These are phyloP conservation scores for Rhinogobius similis DNA, from an alignment of 2,113 vertebrate species.

Conservation along the genomic window DNA sequence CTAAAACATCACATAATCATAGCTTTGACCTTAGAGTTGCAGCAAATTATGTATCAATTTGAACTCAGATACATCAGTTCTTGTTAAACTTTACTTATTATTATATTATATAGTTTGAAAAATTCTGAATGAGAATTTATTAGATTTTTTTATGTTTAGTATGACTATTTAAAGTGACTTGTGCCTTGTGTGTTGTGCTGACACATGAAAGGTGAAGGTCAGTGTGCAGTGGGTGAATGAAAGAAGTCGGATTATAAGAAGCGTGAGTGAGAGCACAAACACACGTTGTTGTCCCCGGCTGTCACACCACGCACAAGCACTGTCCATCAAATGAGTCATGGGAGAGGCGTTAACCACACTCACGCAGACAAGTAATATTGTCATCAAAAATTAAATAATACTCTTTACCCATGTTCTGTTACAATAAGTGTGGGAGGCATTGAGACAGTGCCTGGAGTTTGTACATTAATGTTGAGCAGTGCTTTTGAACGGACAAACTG, in stretches of 20 bases:
- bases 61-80: no score
- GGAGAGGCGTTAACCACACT: neutral
- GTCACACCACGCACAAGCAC: neutral
- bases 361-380: neutral
- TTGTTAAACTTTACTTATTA: no score
- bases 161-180: no score
- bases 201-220: neutral
- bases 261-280: neutral
- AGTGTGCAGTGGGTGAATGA: neutral
- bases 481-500: neutral
- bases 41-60: no score
- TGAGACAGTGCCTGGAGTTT: neutral
- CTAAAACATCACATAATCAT: no score
- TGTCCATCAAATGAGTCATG: conserved; percentile 2
- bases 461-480: neutral
- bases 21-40: no score
- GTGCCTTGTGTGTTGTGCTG: neutral
- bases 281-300: neutral
- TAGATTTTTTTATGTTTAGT: no score
- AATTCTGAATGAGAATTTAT: no score
- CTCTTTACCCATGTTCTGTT: neutral
- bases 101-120: no score
- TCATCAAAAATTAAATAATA: neutral
- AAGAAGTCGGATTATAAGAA: neutral
- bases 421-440: neutral